These are phyloP conservation scores for Chiridota heheva DNA, from an alignment of 35 echinoderm and acorn worm species.

Conservation along the genomic window DNA sequence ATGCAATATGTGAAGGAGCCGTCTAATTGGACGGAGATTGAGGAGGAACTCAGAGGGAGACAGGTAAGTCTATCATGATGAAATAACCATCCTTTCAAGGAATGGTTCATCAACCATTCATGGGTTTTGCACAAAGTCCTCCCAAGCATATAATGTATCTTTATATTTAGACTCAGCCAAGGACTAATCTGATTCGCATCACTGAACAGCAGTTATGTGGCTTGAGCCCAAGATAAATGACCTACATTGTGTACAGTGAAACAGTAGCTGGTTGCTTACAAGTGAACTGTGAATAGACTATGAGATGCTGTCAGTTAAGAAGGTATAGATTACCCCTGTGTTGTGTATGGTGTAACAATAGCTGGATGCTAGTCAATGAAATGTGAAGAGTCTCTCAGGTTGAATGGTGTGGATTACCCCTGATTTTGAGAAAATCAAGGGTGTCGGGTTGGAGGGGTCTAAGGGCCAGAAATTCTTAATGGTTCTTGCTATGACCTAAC, in stretches of 20 bases:
- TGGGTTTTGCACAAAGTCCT: not conserved
- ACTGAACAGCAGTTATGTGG: not conserved
- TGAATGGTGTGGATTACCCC: too few species aligned
- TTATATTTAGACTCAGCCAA: not conserved
- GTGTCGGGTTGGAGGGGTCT: too few species aligned
- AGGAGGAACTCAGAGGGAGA: constrained; percentile 73
- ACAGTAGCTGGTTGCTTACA: too few species aligned
- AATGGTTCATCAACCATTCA: not conserved
- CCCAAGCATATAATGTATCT: not conserved
- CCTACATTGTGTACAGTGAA: not conserved
- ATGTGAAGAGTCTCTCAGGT: too few species aligned
- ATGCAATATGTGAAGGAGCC: constrained; percentile 66
- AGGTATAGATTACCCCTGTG: too few species aligned
- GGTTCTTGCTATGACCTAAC: too few species aligned
- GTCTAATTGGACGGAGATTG: constrained; percentile 62
- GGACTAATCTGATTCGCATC: not conserved
- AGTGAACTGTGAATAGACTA: too few species aligned
- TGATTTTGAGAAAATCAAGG: too few species aligned
- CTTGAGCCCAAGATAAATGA: not conserved
- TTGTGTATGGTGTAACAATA: too few species aligned
- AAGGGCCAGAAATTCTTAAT: too few species aligned
- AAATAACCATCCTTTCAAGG: not conserved
- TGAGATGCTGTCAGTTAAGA: too few species aligned
- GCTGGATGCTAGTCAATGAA: too few species aligned
- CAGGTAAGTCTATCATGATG: constrained; percentile 61